These are phyloP conservation scores for Saturnia japonica DNA, from an alignment of 2,888 invertebrate genomes.

Conservation along the genomic window DNA sequence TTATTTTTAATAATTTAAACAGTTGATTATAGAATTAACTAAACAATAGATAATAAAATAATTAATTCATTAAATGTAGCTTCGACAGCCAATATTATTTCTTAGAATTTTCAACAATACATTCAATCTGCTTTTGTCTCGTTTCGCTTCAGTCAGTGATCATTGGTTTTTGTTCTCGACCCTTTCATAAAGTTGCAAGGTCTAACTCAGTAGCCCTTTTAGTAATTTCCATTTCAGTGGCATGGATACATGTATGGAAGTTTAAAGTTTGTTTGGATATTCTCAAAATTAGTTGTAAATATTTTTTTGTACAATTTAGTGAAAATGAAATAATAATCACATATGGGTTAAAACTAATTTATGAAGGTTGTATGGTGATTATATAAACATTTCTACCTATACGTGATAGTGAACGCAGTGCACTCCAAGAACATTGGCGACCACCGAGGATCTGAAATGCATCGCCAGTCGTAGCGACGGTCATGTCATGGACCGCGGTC, in stretches of 20 bases:
- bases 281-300: neutral
- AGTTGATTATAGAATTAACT: neutral
- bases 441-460: no score
- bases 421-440: no score
- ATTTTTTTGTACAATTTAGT: no score
- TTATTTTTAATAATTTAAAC: no score
- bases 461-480: no score
- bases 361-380: no score
- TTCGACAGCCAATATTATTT: conserved; percentile 8
- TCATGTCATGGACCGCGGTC: no score
- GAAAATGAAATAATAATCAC: no score
- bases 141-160: conserved; percentile 2
- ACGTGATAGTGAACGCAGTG: no score
- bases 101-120: conserved; percentile 13
- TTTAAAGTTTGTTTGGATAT: neutral
- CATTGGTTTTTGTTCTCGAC: conserved; percentile 13
- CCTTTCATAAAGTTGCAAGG: conserved; percentile 12
- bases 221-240: conserved; percentile 7
- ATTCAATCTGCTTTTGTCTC: conserved; percentile 11
- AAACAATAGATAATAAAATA: neutral
- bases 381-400: no score
- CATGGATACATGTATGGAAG: neutral
- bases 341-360: no score
- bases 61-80: neutral
- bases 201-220: conserved; percentile 2